A percentile compares a stretch with the other conserved stretches of the same genome.
phyloP scores from a whole-genome alignment of 1,140 invertebrate species.

The Orchestia grillus region DNA sequence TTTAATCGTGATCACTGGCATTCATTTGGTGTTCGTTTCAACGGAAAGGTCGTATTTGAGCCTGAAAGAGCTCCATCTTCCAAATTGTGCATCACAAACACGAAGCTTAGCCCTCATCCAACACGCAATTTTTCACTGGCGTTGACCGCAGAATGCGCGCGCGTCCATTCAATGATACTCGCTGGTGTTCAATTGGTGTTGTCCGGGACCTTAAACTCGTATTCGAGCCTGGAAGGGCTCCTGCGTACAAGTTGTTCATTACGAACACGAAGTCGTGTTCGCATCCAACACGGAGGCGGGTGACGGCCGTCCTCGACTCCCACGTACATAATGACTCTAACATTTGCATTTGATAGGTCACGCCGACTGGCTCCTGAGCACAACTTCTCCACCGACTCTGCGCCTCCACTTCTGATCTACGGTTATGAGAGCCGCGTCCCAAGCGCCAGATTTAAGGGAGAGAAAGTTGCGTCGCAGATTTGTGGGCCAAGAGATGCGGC shows the following conservation, averaged over 20 bases:
- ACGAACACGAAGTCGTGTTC: background rate
- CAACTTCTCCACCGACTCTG: background rate
- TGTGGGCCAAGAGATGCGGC: background rate
- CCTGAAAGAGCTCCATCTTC: background rate
- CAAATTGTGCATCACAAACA: background rate
- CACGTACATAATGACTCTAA: background rate
- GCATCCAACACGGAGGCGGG: background rate
- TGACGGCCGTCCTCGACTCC: background rate
- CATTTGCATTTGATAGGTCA: slow-evolving; percentile 46
- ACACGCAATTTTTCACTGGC: too few relatives aligned
- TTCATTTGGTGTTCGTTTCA: too few relatives aligned
- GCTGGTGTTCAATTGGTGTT: too few relatives aligned
- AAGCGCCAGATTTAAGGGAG: background rate
- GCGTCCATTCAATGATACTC: too few relatives aligned
- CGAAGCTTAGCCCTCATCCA: background rate
- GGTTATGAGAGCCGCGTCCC: background rate
- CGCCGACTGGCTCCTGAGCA: background rate
- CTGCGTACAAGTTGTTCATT: background rate
- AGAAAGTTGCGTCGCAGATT: slow-evolving; percentile 2
- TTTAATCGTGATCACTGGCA: too few relatives aligned
- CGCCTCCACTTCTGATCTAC: background rate
- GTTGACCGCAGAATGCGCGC: too few relatives aligned
- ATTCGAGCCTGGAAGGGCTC: background rate
- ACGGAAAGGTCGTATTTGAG: background rate
- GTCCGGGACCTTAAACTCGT: background rate